Percentiles rank a stretch among this genome's conserved stretches.
Evolutionary conservation across 2,113 vertebrate genomes (phyloP).

Genomic region (Isurus oxyrinchus): DNA sequence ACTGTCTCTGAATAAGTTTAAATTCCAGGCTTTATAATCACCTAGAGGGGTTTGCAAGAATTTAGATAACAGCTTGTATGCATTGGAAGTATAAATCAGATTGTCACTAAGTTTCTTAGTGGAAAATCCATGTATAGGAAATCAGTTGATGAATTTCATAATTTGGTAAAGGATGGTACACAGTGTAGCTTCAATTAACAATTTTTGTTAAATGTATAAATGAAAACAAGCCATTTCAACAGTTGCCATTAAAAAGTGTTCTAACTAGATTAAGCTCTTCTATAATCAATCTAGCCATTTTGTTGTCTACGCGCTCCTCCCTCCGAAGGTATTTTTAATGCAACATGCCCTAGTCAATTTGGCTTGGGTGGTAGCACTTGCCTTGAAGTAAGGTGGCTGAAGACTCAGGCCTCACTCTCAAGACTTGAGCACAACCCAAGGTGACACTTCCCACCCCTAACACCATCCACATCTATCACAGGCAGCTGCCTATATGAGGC

Average conservation of each 20-base stretch:
- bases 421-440: neutral
- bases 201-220: neutral
- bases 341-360: neutral
- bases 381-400: neutral
- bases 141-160: neutral
- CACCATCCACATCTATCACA: neutral
- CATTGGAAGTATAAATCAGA: neutral
- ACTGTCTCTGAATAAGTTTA: neutral
- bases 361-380: neutral
- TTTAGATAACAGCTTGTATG: neutral
- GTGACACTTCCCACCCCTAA: neutral
- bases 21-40: neutral
- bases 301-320: neutral
- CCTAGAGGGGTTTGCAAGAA: neutral
- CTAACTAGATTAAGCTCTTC: neutral
- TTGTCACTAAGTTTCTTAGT: neutral
- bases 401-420: neutral
- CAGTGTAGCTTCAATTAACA: neutral
- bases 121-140: neutral
- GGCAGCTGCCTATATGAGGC: neutral
- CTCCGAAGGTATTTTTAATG: neutral
- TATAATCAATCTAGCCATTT: neutral
- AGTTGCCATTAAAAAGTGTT: neutral
- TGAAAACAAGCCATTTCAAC: neutral
- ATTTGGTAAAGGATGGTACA: neutral